A percentile compares a stretch with the other conserved stretches of the same genome.
Evolutionary conservation across 2,113 vertebrate genomes (phyloP).

Genomic region (Jacana jacana): DNA sequence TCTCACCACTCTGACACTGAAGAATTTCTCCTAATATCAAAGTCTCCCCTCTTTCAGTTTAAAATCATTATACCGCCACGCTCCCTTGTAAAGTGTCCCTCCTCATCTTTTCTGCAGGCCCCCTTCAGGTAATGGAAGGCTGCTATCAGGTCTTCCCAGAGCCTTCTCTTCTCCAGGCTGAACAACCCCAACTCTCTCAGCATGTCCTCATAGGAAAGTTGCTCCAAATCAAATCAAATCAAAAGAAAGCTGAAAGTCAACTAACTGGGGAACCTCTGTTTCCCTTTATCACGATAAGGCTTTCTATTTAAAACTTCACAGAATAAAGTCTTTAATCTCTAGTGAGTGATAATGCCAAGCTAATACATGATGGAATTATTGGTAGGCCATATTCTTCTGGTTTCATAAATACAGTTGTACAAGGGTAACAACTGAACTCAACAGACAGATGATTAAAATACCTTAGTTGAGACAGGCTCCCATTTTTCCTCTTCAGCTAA

Average conservation of each 20-base stretch:
- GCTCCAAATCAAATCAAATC: not conserved
- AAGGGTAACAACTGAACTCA: not conserved
- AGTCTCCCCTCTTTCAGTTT: no score
- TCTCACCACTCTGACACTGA: no score
- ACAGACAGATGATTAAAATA: not conserved
- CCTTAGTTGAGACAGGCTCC: not conserved
- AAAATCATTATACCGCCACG: no score
- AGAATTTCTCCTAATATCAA: no score
- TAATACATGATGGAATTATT: not conserved
- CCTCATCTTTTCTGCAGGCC: no score
- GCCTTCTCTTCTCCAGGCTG: no score
- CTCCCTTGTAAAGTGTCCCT: no score
- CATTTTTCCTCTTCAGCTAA: not conserved
- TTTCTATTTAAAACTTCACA: conserved; percentile 25
- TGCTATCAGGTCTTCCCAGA: no score
- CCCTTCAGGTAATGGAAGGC: no score
- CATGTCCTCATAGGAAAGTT: no score
- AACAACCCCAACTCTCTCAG: no score
- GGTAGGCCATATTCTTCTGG: not conserved
- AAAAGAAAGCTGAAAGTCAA: not conserved
- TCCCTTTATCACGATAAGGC: not conserved
- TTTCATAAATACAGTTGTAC: not conserved
- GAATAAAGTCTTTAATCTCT: conserved; percentile 12
- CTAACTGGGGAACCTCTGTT: not conserved
- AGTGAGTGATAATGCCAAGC: not conserved